Evolutionary conservation across 2,888 invertebrate genomes (phyloP), one percentile per base, ranked within the genome.

Genomic region (Cosmia trapezina): DNA sequence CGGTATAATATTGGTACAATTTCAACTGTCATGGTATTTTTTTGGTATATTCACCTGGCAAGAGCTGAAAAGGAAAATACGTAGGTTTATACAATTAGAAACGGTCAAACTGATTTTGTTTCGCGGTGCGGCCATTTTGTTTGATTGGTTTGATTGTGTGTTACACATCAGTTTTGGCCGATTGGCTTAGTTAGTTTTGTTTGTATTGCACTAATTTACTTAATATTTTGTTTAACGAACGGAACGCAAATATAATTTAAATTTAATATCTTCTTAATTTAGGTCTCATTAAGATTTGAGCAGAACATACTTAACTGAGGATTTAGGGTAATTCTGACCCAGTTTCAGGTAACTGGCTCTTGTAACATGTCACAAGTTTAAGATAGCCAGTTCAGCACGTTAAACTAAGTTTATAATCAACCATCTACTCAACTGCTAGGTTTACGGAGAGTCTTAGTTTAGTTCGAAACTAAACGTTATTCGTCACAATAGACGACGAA

Each of bases 391-490:
- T n/a, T 41, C 2, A 28, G 8, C 8, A 33, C n/a, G n/a, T 45
- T 54, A 37, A 45, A 71, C 22, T 53, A 53, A 70, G 53, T 45
- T 65, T 37, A 14, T 17, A 41, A 47, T 19, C 45, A 37, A n/a
- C 12, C 37, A 37, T 28, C 2, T 47, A 47, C n/a, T 33, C 8
- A 4, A 43, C 12, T 17, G n/a, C 14, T 6, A 19, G n/a, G n/a
- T 47, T 70, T 7, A 41, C 7, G 7, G 41, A 17, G 14, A 17
- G 47, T 28, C 14, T 71, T 2, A 56, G 45, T 41, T 54, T n/a
- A 45, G 7, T 45, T 70, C 2, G 11, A 5, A 45, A 72, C n/a
- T 41, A 41, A 56, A 57, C 28, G 51, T 45, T 2, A 70, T 73
- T 59, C 4, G 9, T 69, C 28, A 45, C 4, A 57, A 78, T 73